These are phyloP conservation scores for Drosophila kepulauana DNA, from an alignment of 1,140 invertebrate genomes.

Conservation along the genomic window DNA sequence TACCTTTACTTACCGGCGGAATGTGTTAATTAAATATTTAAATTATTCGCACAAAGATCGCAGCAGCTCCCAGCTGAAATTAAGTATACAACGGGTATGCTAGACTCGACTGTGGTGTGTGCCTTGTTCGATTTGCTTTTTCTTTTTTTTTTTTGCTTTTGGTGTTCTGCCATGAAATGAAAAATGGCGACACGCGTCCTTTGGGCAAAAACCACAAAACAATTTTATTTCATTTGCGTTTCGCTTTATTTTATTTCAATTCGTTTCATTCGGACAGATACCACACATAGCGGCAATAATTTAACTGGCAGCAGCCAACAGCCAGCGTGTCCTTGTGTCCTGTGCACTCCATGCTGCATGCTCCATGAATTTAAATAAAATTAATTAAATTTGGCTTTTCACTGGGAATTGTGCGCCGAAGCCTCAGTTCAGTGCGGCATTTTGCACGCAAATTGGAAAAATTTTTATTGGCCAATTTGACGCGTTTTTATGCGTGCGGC, in stretches of 20 bases:
- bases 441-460: slow-evolving; percentile 6
- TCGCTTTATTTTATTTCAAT: slow-evolving; percentile 52
- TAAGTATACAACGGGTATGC: slow-evolving; percentile 1
- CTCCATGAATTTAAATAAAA: slow-evolving; percentile 60
- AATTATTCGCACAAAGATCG: slow-evolving; percentile 64
- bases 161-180: slow-evolving; percentile 28
- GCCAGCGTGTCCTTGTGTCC: slow-evolving; percentile 44
- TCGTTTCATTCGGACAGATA: slow-evolving; percentile 42
- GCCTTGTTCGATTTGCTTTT: slow-evolving; percentile 53
- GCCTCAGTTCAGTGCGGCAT: background rate
- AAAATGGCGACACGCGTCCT: slow-evolving; percentile 70
- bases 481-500: slow-evolving; percentile 14
- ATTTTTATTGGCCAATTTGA: slow-evolving; percentile 16
- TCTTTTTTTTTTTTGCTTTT: slow-evolving; percentile 23
- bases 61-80: slow-evolving; percentile 6
- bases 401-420: slow-evolving; percentile 35
- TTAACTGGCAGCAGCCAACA: slow-evolving; percentile 19
- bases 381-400: slow-evolving; percentile 69
- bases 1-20: slow-evolving; percentile 51
- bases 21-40: slow-evolving; percentile 84
- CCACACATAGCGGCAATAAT: slow-evolving; percentile 45
- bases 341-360: slow-evolving; percentile 2
- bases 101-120: slow-evolving; percentile 9
- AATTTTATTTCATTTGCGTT: slow-evolving; percentile 63
- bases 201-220: slow-evolving; percentile 74